Conservation (phyloP, 2,113 vertebrate genomes). For the Tenrec ecaudatus region DNA sequence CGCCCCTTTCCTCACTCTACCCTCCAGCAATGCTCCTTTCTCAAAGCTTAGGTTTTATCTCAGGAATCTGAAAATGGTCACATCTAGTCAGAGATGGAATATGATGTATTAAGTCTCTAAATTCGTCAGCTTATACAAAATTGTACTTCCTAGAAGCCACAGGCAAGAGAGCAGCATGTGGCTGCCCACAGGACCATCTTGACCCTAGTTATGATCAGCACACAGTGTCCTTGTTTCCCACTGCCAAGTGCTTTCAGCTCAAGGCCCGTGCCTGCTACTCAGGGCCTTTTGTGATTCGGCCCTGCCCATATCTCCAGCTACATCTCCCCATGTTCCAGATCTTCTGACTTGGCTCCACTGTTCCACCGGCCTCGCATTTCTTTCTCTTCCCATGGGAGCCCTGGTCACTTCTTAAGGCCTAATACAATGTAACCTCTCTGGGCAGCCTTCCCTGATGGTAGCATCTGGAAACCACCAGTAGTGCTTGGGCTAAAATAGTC, state of each 20-base stretch:
- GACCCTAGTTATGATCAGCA: constrained; percentile 5
- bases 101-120: not conserved
- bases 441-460: not conserved
- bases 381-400: constrained; percentile 29
- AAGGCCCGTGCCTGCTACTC: not conserved
- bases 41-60: not conserved
- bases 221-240: not conserved
- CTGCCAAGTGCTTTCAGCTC: not conserved
- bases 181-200: not conserved
- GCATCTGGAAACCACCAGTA: not conserved
- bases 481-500: not conserved
- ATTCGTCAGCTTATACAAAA: constrained; percentile 58
- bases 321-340: not conserved
- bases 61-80: constrained; percentile 1
- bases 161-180: not conserved
- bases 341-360: not conserved
- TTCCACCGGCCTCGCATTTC: not conserved
- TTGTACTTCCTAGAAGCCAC: constrained; percentile 35
- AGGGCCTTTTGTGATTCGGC: constrained; percentile 23
- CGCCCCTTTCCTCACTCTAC: not conserved
- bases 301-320: not conserved
- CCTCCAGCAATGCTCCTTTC: not conserved
- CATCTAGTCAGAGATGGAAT: constrained; percentile 32
- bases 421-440: not conserved
- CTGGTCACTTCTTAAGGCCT: not conserved